Conservation (phyloP, 2,797 vertebrate species). For the Labeo calbasu region DNA sequence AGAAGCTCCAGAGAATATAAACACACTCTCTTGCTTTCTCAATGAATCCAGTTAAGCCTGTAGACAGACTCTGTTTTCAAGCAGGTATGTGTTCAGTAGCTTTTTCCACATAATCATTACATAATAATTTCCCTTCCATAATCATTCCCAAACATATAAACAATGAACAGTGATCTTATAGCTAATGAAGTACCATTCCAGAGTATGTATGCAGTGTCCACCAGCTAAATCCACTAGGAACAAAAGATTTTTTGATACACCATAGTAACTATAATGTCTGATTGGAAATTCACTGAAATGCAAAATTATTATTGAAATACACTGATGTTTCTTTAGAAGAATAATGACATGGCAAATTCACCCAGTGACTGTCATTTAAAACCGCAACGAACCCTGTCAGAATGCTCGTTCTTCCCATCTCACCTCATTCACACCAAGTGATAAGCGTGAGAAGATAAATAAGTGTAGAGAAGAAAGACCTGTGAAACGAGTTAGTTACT, state of each 20-base stretch:
- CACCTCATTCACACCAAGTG: neutral
- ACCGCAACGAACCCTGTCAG: conserved; percentile 44
- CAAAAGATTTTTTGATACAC: neutral
- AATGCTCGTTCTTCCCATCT: neutral
- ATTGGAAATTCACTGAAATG: neutral
- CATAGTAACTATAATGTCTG: neutral
- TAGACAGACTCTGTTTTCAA: conserved; percentile 55
- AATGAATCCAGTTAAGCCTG: conserved; percentile 10
- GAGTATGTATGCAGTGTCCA: neutral
- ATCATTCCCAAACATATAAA: conserved; percentile 51
- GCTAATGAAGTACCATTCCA: neutral
- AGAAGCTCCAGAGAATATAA: conserved; percentile 68
- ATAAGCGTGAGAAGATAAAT: neutral
- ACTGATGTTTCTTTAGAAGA: neutral
- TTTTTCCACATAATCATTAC: conserved; percentile 69
- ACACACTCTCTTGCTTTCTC: conserved; percentile 55
- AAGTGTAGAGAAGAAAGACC: neutral
- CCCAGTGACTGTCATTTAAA: conserved; percentile 55
- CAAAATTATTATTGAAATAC: neutral
- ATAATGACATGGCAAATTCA: neutral
- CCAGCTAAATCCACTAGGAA: neutral
- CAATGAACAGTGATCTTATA: conserved; percentile 53
- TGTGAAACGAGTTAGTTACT: neutral
- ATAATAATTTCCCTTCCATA: conserved; percentile 15
- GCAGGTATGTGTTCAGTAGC: conserved; percentile 66